Base-by-base conservation (phyloP, 2,113 vertebrate genomes). In the Triplophysa rosa region DNA sequence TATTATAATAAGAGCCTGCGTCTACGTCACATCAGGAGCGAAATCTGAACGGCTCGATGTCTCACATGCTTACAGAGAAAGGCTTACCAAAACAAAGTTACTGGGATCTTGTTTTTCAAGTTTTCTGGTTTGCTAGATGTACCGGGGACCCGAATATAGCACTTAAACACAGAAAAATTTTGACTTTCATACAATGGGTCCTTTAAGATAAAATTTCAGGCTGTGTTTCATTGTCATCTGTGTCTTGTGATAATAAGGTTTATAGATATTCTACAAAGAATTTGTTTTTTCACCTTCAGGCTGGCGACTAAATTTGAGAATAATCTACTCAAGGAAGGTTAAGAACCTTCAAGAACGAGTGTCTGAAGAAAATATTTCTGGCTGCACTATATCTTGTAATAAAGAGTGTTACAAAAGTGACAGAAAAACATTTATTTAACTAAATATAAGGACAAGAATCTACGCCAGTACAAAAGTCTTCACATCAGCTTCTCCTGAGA, bases 401-500 rank as follows among this genome's bases (percentile, higher is more conserved):
- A 63, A 63, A 63, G n/a, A 24, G 13, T 19, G 58, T 62, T 26
- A 7, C 2, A 62, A 62, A 62, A 23, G 21, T 42, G 3, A 73
- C 56, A 61, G 14, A 42, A 24, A 17, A 62, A 1, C 7, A 0
- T 61, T 61, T 26, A 10, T 40, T 58, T 7, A 1, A 40, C 52
- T 21, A 4, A 14, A 24, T 61, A 10, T 62, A 8, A 62, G 13
- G 62, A 62, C 8, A 74, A 74, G 37, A 47, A 63, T n/a, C 40
- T 29, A 33, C 17, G n/a, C 37, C 16, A 40, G 73, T 3, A 47
- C 16, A 33, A 47, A n/a, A 26, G 45, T 59, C 14, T 80, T 63
- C 59, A 26, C n/a, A 13, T 45, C 45, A 62, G n/a, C 61, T 64
- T 80, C 49, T 40, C 42, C 47, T 21, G 69, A 24, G 26, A 66